Percentiles rank a stretch among this genome's conserved stretches.
These are phyloP conservation scores for Sebastes hubbsi DNA, from an alignment of 2,797 vertebrate genomes.

Conservation along the genomic window DNA sequence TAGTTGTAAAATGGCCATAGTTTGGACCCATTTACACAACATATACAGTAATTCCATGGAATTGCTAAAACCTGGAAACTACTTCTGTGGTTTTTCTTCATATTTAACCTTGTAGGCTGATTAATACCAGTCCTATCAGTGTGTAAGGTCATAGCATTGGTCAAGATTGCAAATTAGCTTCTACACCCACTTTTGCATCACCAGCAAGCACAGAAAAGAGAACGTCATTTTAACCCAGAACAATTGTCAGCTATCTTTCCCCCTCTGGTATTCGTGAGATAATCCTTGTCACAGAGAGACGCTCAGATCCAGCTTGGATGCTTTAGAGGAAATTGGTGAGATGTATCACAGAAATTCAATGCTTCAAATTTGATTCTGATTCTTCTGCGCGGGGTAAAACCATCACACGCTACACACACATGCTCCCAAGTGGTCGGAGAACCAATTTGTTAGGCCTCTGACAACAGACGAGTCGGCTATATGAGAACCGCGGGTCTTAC, in stretches of 20 bases:
- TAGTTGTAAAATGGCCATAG: not conserved
- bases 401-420: constrained; percentile 60
- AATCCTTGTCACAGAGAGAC: constrained; percentile 64
- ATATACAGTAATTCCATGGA: not conserved
- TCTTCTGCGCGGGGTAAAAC: constrained; percentile 61
- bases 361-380: constrained; percentile 71
- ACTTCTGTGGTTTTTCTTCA: not conserved
- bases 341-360: constrained; percentile 69
- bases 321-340: constrained; percentile 64
- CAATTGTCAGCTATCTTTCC: constrained; percentile 47
- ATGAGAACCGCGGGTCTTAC: constrained; percentile 59
- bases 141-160: not conserved
- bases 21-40: not conserved
- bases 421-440: constrained; percentile 68
- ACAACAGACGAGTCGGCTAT: constrained; percentile 59
- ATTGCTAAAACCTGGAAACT: not conserved
- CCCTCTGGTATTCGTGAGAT: constrained; percentile 51
- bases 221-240: constrained; percentile 40
- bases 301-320: constrained; percentile 41
- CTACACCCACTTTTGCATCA: constrained; percentile 15
- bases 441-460: constrained; percentile 75
- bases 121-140: not conserved
- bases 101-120: not conserved
- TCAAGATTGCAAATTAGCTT: constrained; percentile 41
- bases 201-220: constrained; percentile 1